These are phyloP conservation scores for Littorina saxatilis DNA, from an alignment of 1,140 invertebrate species.

Conservation along the genomic window DNA sequence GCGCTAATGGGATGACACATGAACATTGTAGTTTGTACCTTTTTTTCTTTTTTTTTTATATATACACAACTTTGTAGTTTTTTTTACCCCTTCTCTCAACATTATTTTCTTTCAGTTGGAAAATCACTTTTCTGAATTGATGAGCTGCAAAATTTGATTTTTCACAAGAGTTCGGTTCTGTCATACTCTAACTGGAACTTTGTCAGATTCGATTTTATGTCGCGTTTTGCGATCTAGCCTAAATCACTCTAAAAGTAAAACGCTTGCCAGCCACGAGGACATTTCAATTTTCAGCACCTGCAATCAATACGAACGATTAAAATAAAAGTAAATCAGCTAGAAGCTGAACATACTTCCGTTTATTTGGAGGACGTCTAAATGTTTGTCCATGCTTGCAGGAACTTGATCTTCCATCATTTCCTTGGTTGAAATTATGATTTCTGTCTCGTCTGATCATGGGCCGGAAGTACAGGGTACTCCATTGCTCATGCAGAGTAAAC, in stretches of 20 bases:
- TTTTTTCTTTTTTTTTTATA: no score
- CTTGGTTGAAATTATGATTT: not conserved
- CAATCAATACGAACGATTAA: no score
- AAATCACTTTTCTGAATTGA: no score
- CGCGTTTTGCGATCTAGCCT: not conserved
- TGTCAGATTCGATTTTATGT: not conserved
- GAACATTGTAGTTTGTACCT: no score
- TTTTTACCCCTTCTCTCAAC: no score
- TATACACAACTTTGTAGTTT: no score
- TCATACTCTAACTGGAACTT: no score
- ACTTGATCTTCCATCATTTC: not conserved
- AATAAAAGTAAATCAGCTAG: not conserved
- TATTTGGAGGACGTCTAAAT: slow-evolving; percentile 2
- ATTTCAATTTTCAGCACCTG: not conserved
- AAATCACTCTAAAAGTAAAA: not conserved
- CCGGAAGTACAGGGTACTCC: not conserved
- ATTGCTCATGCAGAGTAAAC: not conserved
- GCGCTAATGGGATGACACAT: no score
- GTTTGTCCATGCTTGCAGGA: slow-evolving; percentile 25
- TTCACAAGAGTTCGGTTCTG: no score
- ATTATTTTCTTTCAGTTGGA: no score
- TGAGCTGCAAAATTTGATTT: no score
- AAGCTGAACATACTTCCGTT: not conserved
- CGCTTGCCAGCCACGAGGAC: not conserved
- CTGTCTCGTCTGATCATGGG: not conserved